Evolutionary conservation across 2,888 invertebrate genomes (phyloP).

Genomic region (Trisateles emortualis): DNA sequence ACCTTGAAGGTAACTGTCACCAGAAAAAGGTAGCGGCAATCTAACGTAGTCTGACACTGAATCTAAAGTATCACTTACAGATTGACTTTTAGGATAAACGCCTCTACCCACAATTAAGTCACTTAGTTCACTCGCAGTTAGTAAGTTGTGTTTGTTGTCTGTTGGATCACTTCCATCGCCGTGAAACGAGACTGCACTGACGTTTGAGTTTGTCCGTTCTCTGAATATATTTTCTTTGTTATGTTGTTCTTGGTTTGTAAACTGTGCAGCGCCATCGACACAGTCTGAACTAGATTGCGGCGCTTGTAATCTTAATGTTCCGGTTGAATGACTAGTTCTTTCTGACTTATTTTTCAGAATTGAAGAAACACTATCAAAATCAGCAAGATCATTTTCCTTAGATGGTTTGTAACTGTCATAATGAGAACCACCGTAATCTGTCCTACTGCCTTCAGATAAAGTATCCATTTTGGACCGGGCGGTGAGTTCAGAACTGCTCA

Average conservation of each 20-base stretch:
- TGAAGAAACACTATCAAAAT: slow-evolving; percentile 82
- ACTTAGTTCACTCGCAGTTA: slow-evolving; percentile 94
- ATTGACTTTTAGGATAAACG: slow-evolving; percentile 90
- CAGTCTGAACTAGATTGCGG: slow-evolving; percentile 79
- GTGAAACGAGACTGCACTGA: slow-evolving; percentile 93
- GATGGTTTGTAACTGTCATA: slow-evolving; percentile 87
- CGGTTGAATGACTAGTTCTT: slow-evolving; percentile 64
- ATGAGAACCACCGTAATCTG: slow-evolving; percentile 83
- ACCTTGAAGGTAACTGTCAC: slow-evolving; percentile 87
- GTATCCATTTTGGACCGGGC: slow-evolving; percentile 87
- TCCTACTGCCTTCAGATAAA: slow-evolving; percentile 74
- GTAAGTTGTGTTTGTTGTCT: slow-evolving; percentile 90
- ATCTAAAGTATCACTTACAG: slow-evolving; percentile 94
- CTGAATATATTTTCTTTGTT: slow-evolving; percentile 85
- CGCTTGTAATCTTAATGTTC: slow-evolving; percentile 61
- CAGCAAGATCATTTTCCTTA: slow-evolving; percentile 82
- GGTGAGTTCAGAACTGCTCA: slow-evolving; percentile 90
- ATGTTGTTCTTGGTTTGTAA: slow-evolving; percentile 75
- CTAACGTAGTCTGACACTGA: slow-evolving; percentile 97
- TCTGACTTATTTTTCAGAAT: slow-evolving; percentile 84
- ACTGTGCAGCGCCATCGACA: slow-evolving; percentile 75
- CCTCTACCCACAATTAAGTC: slow-evolving; percentile 94
- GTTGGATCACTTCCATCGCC: slow-evolving; percentile 97
- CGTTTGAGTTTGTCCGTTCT: slow-evolving; percentile 91
- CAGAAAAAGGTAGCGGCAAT: slow-evolving; percentile 87